Base-by-base conservation (phyloP, 2,113 vertebrate genomes). In the Lepus americanus region DNA sequence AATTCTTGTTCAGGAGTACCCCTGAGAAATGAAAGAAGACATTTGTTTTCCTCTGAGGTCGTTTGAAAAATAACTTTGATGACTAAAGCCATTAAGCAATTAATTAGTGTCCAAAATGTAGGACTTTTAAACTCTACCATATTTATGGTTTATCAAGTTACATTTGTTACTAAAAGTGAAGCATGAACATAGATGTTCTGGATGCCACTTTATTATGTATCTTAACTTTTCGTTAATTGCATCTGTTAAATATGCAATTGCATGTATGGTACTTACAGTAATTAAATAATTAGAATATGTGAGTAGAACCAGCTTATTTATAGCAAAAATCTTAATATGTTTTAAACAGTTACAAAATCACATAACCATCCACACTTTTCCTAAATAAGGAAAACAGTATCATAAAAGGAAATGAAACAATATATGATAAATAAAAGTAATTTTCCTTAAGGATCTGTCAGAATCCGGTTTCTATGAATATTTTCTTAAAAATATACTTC, bases 191-290 rank as follows among this genome's bases (percentile, higher is more conserved):
- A 87, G 61, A 78, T 13, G 55, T 39, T 91, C 2, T 22, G 31
- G 39, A 25, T 95, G 61, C 5, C 86, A 61, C 49, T 80, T 96
- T 95, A 90, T 85, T 83, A 86, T 5, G 76, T 74, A 89, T 87
- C 6, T 14, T 78, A 89, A 84, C 10, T 96, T 92, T 91, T 95
- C 80, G 10, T 94, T 95, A 97, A 96, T 95, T 89, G 82, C 36
- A 31, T 82, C 1, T 76, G 23, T 19, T 88, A 94, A 91, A 95
- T 90, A 83, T 63, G 19, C 63, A 76, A 86, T 95, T 96, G 94
- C 22, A 78, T 69, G 19, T 86, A 89, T 10, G 53, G 25, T 81
- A 80, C 36, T 96, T 96, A 92, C 0, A 91, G 55, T 95, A 95
- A 97, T 95, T 91, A 97, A 83, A 82, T 90, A 90, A 91, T 90